A percentile compares a stretch with the other conserved stretches of the same genome.
phyloP scores from a whole-genome alignment of 2,113 vertebrate genomes.

The Calcarius ornatus region DNA sequence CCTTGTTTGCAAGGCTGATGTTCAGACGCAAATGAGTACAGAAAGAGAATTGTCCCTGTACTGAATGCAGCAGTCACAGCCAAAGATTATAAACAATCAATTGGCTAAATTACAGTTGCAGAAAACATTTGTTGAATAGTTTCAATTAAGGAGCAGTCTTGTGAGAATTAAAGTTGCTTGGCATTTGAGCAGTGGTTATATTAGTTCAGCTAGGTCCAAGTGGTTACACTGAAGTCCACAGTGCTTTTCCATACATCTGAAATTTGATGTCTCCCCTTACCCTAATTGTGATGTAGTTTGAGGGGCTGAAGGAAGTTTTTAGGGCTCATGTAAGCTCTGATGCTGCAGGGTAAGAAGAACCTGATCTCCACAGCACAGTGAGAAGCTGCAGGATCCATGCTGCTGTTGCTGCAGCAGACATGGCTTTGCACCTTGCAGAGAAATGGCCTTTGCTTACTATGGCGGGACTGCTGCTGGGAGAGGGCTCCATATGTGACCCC shows the following conservation, averaged over 20 bases:
- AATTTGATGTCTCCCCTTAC: not conserved
- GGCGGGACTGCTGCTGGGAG: not conserved
- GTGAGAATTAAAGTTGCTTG: not conserved
- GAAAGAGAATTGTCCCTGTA: not conserved
- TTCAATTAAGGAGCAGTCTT: not conserved
- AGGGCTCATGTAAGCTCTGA: not conserved
- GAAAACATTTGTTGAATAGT: not conserved
- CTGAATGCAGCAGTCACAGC: not conserved
- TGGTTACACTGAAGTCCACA: not conserved
- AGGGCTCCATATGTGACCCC: accelerated
- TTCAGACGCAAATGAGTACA: not conserved
- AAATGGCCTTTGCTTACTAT: not conserved
- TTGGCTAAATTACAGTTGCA: not conserved
- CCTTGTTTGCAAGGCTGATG: not conserved
- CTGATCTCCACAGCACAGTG: accelerated
- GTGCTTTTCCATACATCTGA: not conserved
- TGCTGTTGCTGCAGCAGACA: not conserved
- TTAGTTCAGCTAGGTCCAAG: not conserved
- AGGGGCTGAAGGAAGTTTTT: not conserved
- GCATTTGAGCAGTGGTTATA: not conserved
- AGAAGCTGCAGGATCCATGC: not conserved
- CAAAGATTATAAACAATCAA: constrained; percentile 16
- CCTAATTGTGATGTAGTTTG: not conserved
- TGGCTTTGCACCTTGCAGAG: not conserved
- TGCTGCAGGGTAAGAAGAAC: not conserved